Base-by-base conservation (phyloP, 2,113 vertebrate genomes). In the Thinocorus orbignyianus region DNA sequence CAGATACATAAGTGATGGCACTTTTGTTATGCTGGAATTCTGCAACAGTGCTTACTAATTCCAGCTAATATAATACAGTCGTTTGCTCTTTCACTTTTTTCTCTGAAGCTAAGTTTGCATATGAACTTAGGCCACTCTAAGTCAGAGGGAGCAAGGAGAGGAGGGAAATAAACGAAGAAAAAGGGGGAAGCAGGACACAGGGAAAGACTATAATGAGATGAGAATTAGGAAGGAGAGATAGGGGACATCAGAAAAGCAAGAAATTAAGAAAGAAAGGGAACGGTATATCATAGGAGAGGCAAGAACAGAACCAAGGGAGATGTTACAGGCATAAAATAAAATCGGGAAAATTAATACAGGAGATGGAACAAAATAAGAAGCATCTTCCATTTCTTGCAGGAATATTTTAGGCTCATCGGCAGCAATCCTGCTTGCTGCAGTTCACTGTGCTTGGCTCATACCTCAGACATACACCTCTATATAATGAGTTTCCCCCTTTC, bases 401-500 rank as follows among this genome's bases (percentile, higher is more conserved):
- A 41, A 58, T 88, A 94, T 92, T 92, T 93, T 73, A 92, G 39
- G 33, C 17, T 89, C 55, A 72, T 62, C 4, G 4, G 10, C 54
- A 66, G 51, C 52, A 86, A 60, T 90, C 23, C 31, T 20, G 3
- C n/a, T 65, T 88, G 48, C 31, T 58, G 73, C 42, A 95, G 11
- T 79, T 94, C 72, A 58, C 58, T n/a, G 46, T 74, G 42, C 77
- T 92, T 96, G 57, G 52, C 73, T 88, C 80, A 49, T 61, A 51
- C 35, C 77, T 94, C 72, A 93, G 86, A 86, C 85, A 68, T 76
- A 77, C 46, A 82, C 46, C 76, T 90, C 51, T 79, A 2, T 74
- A 35, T 65, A 85, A 87, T 84, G 55, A 72, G 39, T 86, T 94
- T 96, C 58, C 69, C 42, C n/a, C 39, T 94, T 95, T 88, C 83